These are phyloP conservation scores for Drosophila bifasciata DNA, from an alignment of 1,140 invertebrate genomes.

Conservation along the genomic window DNA sequence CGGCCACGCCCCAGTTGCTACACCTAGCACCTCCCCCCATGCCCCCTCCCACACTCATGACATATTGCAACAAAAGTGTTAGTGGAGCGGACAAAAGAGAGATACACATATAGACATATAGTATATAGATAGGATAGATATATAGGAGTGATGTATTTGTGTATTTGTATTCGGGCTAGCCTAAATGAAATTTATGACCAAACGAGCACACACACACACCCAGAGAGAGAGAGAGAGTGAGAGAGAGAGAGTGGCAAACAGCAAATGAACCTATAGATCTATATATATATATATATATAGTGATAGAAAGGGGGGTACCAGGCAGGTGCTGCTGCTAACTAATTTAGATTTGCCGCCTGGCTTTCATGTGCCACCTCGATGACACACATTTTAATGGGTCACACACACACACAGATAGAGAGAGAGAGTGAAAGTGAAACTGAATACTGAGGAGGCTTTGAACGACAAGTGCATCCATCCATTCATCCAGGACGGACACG, in stretches of 20 bases:
- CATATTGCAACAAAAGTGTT: conserved; percentile 19
- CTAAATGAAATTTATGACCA: conserved; percentile 50
- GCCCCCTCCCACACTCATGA: no score
- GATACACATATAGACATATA: no score
- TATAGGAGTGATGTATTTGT: conserved; percentile 50
- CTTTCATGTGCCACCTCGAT: neutral
- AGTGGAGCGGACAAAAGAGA: conserved; percentile 10
- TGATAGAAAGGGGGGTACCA: conserved; percentile 4
- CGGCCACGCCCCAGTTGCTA: conserved; percentile 14
- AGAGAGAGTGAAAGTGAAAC: conserved; percentile 32
- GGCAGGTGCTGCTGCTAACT: conserved; percentile 41
- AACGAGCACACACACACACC: conserved; percentile 1
- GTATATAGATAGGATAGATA: no score
- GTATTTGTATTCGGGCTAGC: conserved; percentile 35
- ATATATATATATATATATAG: conserved; percentile 11
- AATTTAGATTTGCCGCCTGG: conserved; percentile 44
- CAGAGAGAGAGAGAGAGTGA: conserved; percentile 19
- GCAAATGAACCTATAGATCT: conserved; percentile 31
- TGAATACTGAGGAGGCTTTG: conserved; percentile 37
- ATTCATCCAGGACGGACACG: no score
- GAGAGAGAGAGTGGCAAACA: conserved; percentile 18
- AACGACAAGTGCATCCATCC: conserved; percentile 35
- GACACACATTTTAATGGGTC: conserved; percentile 10
- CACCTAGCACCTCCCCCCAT: neutral
- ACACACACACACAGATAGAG: conserved; percentile 28